phyloP scores from a whole-genome alignment of 2,888 invertebrate species.

The Cataglyphis livida region DNA sequence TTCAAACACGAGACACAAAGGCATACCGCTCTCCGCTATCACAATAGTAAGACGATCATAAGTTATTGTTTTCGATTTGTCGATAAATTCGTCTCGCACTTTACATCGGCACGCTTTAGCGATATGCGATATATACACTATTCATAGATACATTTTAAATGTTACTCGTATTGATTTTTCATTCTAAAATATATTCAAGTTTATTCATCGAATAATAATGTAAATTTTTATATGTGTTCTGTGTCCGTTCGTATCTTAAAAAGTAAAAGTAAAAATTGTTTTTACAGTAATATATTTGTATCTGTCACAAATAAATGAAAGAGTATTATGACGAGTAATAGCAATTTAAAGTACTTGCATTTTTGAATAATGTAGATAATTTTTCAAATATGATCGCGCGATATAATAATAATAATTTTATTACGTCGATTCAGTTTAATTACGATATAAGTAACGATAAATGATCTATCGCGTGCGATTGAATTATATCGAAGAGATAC shows the following conservation, averaged over 20 bases:
- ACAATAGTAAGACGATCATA: constrained; percentile 80
- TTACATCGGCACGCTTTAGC: constrained; percentile 62
- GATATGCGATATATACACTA: constrained; percentile 44
- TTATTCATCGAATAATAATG: neutral
- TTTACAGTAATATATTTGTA: neutral
- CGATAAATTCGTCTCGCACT: constrained; percentile 80
- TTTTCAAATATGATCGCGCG: neutral
- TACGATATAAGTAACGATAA: neutral
- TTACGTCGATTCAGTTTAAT: constrained; percentile 20
- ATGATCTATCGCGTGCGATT: neutral
- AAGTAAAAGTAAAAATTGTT: neutral
- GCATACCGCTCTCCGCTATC: constrained; percentile 80
- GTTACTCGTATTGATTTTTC: neutral
- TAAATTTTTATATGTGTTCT: neutral
- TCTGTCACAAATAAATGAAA: neutral
- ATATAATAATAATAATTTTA: neutral
- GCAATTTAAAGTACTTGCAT: neutral
- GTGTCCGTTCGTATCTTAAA: neutral
- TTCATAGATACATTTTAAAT: neutral
- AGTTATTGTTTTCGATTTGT: constrained; percentile 75
- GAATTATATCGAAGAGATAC: constrained; percentile 12
- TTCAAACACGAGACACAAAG: constrained; percentile 85
- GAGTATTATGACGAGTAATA: neutral
- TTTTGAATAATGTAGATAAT: constrained; percentile 19
- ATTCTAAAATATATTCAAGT: neutral